phyloP scores from a whole-genome alignment of 2,888 invertebrate genomes.

The Eupithecia pulchellata region DNA sequence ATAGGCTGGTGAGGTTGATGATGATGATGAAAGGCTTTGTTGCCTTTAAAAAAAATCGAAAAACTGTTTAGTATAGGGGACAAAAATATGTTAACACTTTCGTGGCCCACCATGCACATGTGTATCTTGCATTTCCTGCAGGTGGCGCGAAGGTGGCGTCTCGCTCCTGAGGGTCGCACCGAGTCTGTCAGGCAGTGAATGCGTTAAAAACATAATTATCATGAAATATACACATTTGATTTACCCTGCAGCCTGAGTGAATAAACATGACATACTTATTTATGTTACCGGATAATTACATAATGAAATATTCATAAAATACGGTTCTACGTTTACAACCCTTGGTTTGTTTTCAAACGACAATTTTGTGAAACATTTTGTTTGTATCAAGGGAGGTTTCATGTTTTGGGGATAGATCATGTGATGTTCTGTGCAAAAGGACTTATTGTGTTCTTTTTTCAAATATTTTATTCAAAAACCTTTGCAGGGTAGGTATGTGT shows the following conservation, averaged over 20 bases:
- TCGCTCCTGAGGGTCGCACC: too few species aligned
- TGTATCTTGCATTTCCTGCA: too few species aligned
- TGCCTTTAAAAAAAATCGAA: too few species aligned
- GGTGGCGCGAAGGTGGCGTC: too few species aligned
- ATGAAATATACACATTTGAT: slow-evolving; percentile 25
- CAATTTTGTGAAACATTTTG: background rate
- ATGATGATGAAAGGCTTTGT: too few species aligned
- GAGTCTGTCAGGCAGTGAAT: too few species aligned
- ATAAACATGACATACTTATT: slow-evolving; percentile 42
- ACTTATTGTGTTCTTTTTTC: background rate
- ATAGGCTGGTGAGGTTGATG: too few species aligned
- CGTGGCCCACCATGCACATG: too few species aligned
- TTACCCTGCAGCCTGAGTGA: slow-evolving; percentile 34
- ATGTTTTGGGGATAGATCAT: background rate
- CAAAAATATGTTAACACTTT: too few species aligned
- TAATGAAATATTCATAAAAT: slow-evolving; percentile 64
- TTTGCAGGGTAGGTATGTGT: background rate
- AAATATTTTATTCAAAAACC: background rate
- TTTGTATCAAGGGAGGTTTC: background rate
- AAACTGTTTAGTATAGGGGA: too few species aligned
- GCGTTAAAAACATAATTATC: background rate
- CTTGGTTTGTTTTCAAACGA: slow-evolving; percentile 14
- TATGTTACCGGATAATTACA: slow-evolving; percentile 51
- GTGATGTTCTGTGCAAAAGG: background rate
- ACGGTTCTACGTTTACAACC: slow-evolving; percentile 44